These are phyloP conservation scores for Chinchilla lanigera DNA, from an alignment of 2,113 vertebrate species.

Conservation along the genomic window DNA sequence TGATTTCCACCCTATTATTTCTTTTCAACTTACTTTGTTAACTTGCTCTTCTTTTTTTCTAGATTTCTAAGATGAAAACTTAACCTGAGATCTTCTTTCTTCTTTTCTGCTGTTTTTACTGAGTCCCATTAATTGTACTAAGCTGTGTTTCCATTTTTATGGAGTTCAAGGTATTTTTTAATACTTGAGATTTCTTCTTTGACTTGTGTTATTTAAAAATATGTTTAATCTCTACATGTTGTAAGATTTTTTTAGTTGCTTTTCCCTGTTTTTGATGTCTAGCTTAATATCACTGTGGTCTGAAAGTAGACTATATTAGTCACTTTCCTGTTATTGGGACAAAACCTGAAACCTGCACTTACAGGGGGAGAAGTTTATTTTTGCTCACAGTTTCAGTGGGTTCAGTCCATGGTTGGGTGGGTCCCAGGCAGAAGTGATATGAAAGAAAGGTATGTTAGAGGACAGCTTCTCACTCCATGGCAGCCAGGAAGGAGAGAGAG, in stretches of 20 bases:
- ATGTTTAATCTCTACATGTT: not conserved
- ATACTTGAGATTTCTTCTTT: not conserved
- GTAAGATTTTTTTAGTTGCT: not conserved
- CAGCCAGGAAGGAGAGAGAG: not conserved
- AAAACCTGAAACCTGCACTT: not conserved
- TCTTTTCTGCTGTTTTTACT: not conserved
- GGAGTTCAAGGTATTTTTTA: not conserved
- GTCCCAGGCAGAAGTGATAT: not conserved
- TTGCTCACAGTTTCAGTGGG: not conserved
- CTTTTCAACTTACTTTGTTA: not conserved
- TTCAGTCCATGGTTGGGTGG: not conserved
- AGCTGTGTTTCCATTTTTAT: not conserved
- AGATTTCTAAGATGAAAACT: not conserved
- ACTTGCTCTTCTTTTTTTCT: not conserved
- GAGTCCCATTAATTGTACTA: not conserved
- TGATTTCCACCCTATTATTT: not conserved
- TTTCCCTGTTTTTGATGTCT: not conserved
- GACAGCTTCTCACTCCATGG: not conserved
- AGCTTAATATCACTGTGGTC: not conserved
- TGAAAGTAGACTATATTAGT: not conserved
- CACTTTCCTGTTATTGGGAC: not conserved
- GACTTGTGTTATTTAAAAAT: not conserved
- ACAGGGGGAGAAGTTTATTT: not conserved
- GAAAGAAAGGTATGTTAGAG: not conserved
- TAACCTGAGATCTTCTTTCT: not conserved